Conservation (phyloP, 2,797 vertebrate species). For the Syncerus caffer region DNA sequence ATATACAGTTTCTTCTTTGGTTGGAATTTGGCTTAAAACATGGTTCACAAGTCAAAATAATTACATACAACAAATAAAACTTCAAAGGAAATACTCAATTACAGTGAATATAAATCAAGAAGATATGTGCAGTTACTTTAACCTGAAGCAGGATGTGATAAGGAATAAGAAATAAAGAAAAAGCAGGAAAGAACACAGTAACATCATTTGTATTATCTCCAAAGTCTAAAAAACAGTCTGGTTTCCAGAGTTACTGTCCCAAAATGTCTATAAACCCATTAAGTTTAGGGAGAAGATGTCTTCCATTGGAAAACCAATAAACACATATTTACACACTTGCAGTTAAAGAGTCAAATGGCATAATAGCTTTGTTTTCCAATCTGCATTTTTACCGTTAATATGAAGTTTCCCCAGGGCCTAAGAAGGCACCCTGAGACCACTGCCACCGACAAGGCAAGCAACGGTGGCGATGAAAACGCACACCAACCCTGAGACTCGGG, state of each 20-base stretch:
- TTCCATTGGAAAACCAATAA: background rate
- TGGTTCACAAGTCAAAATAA: slow-evolving; percentile 29
- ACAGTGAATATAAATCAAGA: background rate
- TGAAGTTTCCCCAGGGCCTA: background rate
- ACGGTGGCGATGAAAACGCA: background rate
- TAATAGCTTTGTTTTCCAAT: slow-evolving; percentile 33
- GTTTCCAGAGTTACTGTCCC: background rate
- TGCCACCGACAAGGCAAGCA: background rate
- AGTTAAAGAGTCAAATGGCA: background rate
- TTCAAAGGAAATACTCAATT: background rate
- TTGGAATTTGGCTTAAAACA: slow-evolving; percentile 6
- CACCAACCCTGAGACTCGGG: background rate
- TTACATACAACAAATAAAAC: slow-evolving; percentile 44
- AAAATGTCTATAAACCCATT: background rate
- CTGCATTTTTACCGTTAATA: background rate
- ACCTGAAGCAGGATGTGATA: background rate
- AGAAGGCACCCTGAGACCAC: background rate
- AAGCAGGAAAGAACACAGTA: background rate
- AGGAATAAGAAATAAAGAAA: background rate
- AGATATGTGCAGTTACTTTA: background rate
- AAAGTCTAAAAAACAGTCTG: background rate
- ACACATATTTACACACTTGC: background rate
- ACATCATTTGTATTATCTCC: background rate
- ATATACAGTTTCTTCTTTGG: slow-evolving; percentile 12
- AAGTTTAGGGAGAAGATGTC: background rate